phyloP scores from a whole-genome alignment of 2,797 vertebrate genomes.

The Periophthalmus magnuspinnatus region DNA sequence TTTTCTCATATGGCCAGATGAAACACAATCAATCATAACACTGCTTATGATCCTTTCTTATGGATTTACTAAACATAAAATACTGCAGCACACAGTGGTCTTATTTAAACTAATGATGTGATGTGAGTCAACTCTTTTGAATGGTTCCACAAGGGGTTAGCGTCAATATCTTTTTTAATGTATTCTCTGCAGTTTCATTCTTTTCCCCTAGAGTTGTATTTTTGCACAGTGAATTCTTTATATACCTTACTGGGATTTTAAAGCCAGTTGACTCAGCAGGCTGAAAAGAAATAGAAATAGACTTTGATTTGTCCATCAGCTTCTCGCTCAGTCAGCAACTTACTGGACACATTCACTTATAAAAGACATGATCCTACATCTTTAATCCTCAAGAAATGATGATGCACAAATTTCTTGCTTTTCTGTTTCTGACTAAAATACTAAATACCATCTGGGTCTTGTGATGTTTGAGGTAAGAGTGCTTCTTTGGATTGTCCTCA shows the following conservation, averaged over 20 bases:
- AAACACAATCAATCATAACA: too few species aligned
- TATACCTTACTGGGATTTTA: neutral
- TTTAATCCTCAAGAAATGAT: neutral
- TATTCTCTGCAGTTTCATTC: neutral
- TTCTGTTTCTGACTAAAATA: neutral
- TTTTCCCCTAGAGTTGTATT: neutral
- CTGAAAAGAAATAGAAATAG: neutral
- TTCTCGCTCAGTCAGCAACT: conserved; percentile 9
- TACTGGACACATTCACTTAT: neutral
- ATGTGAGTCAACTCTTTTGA: too few species aligned
- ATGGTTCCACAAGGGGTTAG: neutral
- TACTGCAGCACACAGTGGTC: neutral
- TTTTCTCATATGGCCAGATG: too few species aligned
- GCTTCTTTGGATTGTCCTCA: neutral
- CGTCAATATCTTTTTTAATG: neutral
- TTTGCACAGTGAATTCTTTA: conserved; percentile 4
- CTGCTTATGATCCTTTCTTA: too few species aligned
- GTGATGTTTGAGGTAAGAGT: neutral
- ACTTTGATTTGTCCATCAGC: conserved; percentile 18
- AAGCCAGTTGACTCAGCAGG: conserved; percentile 15
- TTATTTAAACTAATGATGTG: neutral
- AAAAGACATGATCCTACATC: neutral
- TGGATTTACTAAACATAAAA: too few species aligned
- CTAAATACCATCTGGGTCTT: neutral
- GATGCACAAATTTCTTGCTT: neutral